Base-by-base conservation (phyloP, 2,888 invertebrate species). In the Cephalotes varians region DNA sequence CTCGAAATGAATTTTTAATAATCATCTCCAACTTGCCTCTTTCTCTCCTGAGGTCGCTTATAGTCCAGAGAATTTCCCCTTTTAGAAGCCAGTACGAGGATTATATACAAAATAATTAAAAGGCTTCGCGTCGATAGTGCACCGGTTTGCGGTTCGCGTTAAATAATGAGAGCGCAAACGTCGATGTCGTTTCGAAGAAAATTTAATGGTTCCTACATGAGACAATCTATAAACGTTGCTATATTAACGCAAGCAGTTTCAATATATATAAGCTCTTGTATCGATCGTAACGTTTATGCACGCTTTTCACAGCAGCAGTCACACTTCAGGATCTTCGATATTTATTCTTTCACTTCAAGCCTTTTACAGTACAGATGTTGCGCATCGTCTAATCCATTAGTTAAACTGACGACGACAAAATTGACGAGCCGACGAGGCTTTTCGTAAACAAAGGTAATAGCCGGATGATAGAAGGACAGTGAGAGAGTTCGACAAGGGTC, bases 1-100 rank as follows among this genome's bases (percentile, higher is more conserved):
- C 73, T 65, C 64, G 58, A 85, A 87, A 91, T 93, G 90, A 92
- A 93, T 93, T 92, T 93, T 92, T 92, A 92, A 93, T 92, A 91
- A 91, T 90, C 89, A 87, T 79, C 51, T 77, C 82, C 67, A 62
- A 77, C 62, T 71, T 65, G 51, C 47, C 18, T 49, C 31, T 15
- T 44, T 62, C n/a, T 54, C 40, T 47, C 18, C 54, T 49, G 79
- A 62, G 79, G 62, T 80, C 60, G 79, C 54, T 40, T 25, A 60
- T 67, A 34, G 65, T 62, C 34, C 54, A 49, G 74, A 69, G 85
- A 84, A 85, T 82, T 84, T 62, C 54, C 74, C 34, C 54, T 76
- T 79, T 82, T 80, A 60, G 64, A 76, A 51, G 56, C 67, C 58
- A 7, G n/a, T 15, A 18, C 9, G 9, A 56, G n/a, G 51, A 62